A percentile compares a stretch with the other conserved stretches of the same genome.
These are phyloP conservation scores for Himalopsyche japonica DNA, from an alignment of 2,888 invertebrate species.

Conservation along the genomic window DNA sequence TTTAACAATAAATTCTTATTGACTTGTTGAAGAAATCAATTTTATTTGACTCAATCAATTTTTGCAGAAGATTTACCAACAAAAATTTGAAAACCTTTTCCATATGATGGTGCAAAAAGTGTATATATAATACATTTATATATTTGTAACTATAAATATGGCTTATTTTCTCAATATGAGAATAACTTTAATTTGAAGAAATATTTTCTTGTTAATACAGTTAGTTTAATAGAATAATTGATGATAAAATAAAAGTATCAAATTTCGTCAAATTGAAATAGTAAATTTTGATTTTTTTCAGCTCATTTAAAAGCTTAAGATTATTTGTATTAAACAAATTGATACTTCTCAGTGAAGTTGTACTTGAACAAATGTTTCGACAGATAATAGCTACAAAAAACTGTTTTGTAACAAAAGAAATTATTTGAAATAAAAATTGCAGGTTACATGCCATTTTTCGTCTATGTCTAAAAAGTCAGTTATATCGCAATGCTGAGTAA, in stretches of 20 bases:
- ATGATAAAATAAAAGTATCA: too few relatives aligned
- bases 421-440: background rate
- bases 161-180: too few relatives aligned
- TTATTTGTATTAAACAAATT: background rate
- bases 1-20: background rate
- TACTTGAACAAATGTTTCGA: background rate
- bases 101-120: too few relatives aligned
- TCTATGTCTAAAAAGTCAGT: background rate
- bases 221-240: too few relatives aligned
- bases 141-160: too few relatives aligned
- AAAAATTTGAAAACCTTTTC: too few relatives aligned
- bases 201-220: too few relatives aligned
- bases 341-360: background rate
- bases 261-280: background rate
- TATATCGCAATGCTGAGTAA: too few relatives aligned
- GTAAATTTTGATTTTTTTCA: background rate
- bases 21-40: background rate
- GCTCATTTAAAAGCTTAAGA: background rate
- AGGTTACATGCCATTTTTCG: background rate
- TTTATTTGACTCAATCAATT: background rate
- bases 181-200: too few relatives aligned
- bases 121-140: too few relatives aligned
- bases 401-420: background rate
- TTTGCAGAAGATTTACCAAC: background rate
- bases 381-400: background rate